phyloP scores from a whole-genome alignment of 2,113 vertebrate species.

The Echinops telfairi region DNA sequence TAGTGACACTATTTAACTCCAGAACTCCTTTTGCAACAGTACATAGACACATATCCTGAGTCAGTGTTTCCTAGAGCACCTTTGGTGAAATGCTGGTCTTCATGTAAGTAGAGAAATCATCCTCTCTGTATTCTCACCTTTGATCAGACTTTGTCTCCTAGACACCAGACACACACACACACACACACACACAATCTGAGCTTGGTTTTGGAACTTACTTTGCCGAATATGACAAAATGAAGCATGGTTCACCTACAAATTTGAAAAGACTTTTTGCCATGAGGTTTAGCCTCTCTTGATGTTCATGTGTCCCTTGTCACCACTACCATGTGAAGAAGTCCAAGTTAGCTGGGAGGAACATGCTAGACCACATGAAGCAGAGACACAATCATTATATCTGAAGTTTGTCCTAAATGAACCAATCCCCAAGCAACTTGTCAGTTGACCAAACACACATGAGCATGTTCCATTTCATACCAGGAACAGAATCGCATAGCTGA shows the following conservation, averaged over 20 bases:
- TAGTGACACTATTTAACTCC: not conserved
- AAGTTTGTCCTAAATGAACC: not conserved
- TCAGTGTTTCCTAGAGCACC: not conserved
- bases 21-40: not conserved
- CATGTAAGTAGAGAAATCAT: conserved; percentile 13
- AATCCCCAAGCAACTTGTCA: not conserved
- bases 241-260: not conserved
- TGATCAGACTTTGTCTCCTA: too few species aligned
- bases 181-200: not conserved
- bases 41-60: not conserved
- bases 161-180: not conserved
- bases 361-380: not conserved
- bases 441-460: not conserved
- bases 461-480: not conserved
- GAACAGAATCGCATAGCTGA: not conserved
- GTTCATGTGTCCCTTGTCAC: not conserved
- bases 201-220: not conserved
- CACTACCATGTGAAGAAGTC: not conserved
- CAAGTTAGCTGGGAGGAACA: not conserved
- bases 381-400: not conserved
- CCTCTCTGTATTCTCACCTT: not conserved
- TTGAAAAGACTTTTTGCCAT: not conserved
- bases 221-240: not conserved
- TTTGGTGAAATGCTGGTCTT: not conserved
- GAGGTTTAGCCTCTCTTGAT: not conserved